Base-by-base conservation (phyloP, 2,797 vertebrate species). In the Mastacembelus armatus region DNA sequence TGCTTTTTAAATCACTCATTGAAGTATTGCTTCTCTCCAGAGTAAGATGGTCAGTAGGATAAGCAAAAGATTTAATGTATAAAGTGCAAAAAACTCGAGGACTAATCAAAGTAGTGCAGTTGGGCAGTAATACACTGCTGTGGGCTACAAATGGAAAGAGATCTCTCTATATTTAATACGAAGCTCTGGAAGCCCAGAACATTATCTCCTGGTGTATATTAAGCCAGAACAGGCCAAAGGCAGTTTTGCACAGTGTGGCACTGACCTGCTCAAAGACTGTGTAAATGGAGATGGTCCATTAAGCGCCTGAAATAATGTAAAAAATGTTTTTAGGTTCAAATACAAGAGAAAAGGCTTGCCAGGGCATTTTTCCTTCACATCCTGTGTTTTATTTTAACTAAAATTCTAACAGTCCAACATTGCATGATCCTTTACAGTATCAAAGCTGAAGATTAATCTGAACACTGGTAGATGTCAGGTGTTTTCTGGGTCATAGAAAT, bases 231-330 rank as follows among this genome's bases (percentile, higher is more conserved):
- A 38, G 26, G 45, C 74, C 5, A 0, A 26, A 62, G 56, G 71
- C 66, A 58, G 63, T 50, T 80, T 74, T 77, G 58, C 26, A 60
- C 64, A 32, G 74, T 12, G 61, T 49, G 47, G 36, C 50, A 15
- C 54, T 57, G 69, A 43, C 75, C 65, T 22, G 45, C 36, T 58
- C 66, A 71, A 64, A 61, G 67, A 45, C 56, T 65, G 61, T 60
- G 71, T 74, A 78, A 90, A 74, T 63, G 56, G 69, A 85, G 77
- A 81, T 30, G 26, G 21, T 59, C 66, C 54, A 55, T 67, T 57
- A 71, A 67, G 47, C 54, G 45, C 43, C 59, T 72, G 58, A 66
- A 74, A 61, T 44, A 85, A 79, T 55, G n/a, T n/a, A n/a, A 71
- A 43, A 65, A 19, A 21, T 32, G 58, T 84, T 40, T 45, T 18